Evolutionary conservation across 2,113 vertebrate genomes (phyloP).

Genomic region (Rhea americana): DNA sequence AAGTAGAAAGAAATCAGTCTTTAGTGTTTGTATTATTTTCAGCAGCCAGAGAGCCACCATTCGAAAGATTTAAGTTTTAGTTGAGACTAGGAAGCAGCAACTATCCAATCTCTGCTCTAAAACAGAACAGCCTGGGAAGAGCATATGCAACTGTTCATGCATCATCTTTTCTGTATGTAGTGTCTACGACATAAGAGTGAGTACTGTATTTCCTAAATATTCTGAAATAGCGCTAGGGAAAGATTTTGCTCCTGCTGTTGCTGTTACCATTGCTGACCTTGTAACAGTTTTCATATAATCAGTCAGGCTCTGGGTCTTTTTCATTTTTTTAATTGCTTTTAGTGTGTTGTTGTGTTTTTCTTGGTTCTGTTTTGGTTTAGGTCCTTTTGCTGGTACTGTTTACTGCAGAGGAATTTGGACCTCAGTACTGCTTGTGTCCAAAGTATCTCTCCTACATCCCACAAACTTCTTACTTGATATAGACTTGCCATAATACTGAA

Average conservation of each 20-base stretch:
- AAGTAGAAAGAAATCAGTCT: background rate
- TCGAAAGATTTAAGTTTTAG: background rate
- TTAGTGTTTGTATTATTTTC: background rate
- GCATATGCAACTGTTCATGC: background rate
- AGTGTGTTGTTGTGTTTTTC: background rate
- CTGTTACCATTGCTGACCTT: background rate
- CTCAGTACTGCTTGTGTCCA: background rate
- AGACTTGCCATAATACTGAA: background rate
- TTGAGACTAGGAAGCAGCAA: background rate
- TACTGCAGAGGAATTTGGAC: background rate
- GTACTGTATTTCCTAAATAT: background rate
- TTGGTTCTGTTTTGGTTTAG: background rate
- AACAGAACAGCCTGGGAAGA: background rate
- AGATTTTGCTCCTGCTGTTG: background rate
- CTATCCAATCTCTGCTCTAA: background rate
- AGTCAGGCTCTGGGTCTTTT: background rate
- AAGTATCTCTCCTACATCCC: background rate
- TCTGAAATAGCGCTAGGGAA: background rate
- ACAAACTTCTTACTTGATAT: background rate
- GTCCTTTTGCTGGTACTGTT: background rate
- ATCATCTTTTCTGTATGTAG: background rate
- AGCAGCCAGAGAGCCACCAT: background rate
- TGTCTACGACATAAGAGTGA: background rate
- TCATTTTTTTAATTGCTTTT: background rate
- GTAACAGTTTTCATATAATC: background rate